phyloP scores from a whole-genome alignment of 2,797 vertebrate species.

The Cyclura pinguis region DNA sequence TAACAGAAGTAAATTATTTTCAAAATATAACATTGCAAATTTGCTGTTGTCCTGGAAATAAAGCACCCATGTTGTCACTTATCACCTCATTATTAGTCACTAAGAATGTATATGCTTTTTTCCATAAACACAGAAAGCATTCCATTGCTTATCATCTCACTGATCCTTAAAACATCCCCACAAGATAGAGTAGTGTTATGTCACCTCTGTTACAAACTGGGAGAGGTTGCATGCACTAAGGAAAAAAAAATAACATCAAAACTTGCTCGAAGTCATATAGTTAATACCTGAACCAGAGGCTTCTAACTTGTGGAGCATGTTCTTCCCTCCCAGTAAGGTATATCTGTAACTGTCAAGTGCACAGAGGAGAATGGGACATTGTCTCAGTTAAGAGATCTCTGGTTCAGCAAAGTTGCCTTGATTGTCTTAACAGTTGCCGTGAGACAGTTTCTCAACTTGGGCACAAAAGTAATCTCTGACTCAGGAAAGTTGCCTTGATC shows the following conservation, averaged over 20 bases:
- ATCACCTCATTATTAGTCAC: not conserved
- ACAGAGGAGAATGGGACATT: not conserved
- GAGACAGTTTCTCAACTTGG: not conserved
- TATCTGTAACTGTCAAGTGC: not conserved
- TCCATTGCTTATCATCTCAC: constrained; percentile 39
- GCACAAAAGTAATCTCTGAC: not conserved
- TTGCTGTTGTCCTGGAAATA: too few species aligned
- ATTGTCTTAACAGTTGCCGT: too few species aligned
- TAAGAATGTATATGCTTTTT: not conserved
- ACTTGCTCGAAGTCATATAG: not conserved
- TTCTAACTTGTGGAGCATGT: not conserved
- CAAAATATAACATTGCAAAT: too few species aligned
- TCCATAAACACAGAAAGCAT: not conserved
- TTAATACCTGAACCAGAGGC: not conserved
- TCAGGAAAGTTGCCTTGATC: not conserved
- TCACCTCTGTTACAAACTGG: constrained; percentile 28
- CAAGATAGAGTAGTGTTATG: constrained; percentile 53
- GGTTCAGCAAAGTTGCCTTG: not conserved
- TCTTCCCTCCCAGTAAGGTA: not conserved
- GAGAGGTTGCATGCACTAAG: too few species aligned
- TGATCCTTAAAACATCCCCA: constrained; percentile 46
- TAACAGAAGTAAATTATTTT: too few species aligned
- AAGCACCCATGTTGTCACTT: not conserved
- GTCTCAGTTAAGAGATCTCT: not conserved
- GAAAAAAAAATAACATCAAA: not conserved